Evolutionary conservation across 2,797 vertebrate species (phyloP), one percentile per base, ranked within the genome.

Genomic region (Amblyraja radiata): DNA sequence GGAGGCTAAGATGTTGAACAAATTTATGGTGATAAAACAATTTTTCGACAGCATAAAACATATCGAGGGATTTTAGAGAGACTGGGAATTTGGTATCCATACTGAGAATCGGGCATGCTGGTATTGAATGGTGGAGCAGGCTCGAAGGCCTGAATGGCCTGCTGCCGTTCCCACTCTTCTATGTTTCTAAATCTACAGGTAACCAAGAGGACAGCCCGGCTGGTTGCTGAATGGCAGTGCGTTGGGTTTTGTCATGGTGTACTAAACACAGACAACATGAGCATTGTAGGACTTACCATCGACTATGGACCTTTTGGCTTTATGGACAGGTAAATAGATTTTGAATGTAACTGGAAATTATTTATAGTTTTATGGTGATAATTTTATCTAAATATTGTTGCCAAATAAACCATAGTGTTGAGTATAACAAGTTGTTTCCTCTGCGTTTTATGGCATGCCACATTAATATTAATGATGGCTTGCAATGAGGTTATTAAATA

Each of bases 251-350:
- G 99, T 95, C 99, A 99, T 0, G 99, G 99, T 0, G 99, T 99
- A 93, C 97, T 99, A 93, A 99, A 99, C 94, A 99, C 99, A 0
- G 99, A 99, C 94, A 99, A 99, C 94, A 99, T 99, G 99, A 99
- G 99, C 94, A 97, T 99, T 32, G 94, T 99, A 94, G 99, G 99
- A 68, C 96, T 99, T 0, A 99, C 99, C 6, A 95, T 99, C 71
- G 99, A 99, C 96, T 99, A 99, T 0, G 99, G 99, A 93, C 99
- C 99, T 36, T 99, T 97, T 14, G 98, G 99, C 68, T 99, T 99
- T 94, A 97, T 99, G 97, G 99, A 99, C 96, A 98, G 99, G 99
- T 99, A 93, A 95, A 11, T 16, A 23, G 68, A 92, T 14, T 92
- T 92, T 74, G 68, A 92, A 92, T 46, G 65, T 39, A 74, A 21